Evolutionary conservation across 2,797 vertebrate genomes (phyloP), one percentile per base, ranked within the genome.

Genomic region (Oophaga sylvatica): DNA sequence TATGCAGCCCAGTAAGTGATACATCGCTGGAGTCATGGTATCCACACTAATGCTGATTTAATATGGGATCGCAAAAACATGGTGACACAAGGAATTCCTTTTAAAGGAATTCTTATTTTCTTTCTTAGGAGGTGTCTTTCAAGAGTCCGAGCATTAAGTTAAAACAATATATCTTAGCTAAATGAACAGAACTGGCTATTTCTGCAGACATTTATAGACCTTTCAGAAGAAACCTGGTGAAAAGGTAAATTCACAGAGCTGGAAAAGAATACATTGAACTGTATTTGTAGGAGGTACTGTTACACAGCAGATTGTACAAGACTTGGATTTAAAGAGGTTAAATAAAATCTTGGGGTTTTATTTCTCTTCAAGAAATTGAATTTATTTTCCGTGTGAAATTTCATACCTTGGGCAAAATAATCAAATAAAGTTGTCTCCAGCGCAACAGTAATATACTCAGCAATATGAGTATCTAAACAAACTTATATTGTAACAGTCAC

Each of bases 391-490:
- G 7, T 29, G n/a, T 70, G 80, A 53, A 53, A 67, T 81, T 65
- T 81, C 35, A 45, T 81, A 73, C 56, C 56, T 53, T 20, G 29
- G 70, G 15, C 26, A 22, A 62, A 17, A 56, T 41, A 83, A 76
- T 77, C n/a, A 19, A 59, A 81, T 77, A 56, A 83, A n/a, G 17
- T 56, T 3, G 17, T 77, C 73, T 63, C 45, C 60, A 45, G 86
- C 45, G 65, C 45, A 81, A 76, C 20, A 83, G 80, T 77, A 67
- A 45, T 26, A 71, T 59, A 31, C 73, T 73, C 53, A 84, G 65
- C n/a, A 3, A 48, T 71, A n/a, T 60, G 63, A 87, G 29, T 53
- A 83, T 60, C 81, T 35, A 80, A 45, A 63, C 35, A 84, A 67
- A 63, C 65, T 71, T 53, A 26, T 35, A 87, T 63, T 22, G 41